Evolutionary conservation across 1,140 invertebrate genomes (phyloP).

Genomic region (Sweltsa coloradensis): DNA sequence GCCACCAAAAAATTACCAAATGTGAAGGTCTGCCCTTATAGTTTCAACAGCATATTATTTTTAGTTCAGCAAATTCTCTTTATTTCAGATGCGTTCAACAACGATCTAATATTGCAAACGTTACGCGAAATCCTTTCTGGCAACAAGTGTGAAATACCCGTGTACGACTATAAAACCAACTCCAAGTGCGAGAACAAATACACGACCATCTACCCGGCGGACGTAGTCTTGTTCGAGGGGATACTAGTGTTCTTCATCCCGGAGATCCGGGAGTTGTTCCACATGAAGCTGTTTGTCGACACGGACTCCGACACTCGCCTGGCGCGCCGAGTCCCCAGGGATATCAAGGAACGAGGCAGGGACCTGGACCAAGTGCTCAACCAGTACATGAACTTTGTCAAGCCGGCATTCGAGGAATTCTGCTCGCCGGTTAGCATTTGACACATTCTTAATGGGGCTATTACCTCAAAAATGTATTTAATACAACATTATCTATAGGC

Average conservation of each 20-base stretch:
- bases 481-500: too few relatives aligned
- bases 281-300: conserved; percentile 99
- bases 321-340: conserved; percentile 80
- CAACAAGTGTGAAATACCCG: conserved; percentile 73
- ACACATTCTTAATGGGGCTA: too few relatives aligned
- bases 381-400: conserved; percentile 96
- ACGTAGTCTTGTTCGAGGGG: conserved; percentile 96
- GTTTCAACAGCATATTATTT: too few relatives aligned
- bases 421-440: conserved; percentile 80
- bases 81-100: conserved; percentile 68
- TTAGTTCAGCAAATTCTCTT: conserved; percentile 7
- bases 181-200: conserved; percentile 64
- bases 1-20: too few relatives aligned
- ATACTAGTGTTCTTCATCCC: conserved; percentile 97
- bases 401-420: conserved; percentile 99
- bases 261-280: conserved; percentile 87
- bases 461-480: too few relatives aligned
- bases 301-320: conserved; percentile 96
- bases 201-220: conserved; percentile 86
- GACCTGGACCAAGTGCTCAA: conserved; percentile 89
- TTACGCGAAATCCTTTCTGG: conserved; percentile 71
- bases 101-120: conserved; percentile 66
- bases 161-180: conserved; percentile 83
- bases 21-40: too few relatives aligned
- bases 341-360: conserved; percentile 86